A percentile compares a stretch with the other conserved stretches of the same genome.
These are phyloP conservation scores for Hydrochoerus hydrochaeris DNA, from an alignment of 2,113 vertebrate species.

Conservation along the genomic window DNA sequence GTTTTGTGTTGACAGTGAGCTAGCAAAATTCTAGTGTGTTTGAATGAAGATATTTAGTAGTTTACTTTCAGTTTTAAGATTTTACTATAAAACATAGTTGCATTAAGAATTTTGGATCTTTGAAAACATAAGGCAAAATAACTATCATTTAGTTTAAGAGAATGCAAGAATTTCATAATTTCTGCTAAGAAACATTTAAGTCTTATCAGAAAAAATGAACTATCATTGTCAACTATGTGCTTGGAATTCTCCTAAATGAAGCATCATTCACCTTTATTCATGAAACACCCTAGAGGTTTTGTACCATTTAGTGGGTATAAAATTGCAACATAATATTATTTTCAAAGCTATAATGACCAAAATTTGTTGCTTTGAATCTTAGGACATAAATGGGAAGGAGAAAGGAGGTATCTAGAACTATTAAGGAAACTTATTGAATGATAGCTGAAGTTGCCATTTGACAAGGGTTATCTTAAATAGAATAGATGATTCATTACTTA, in stretches of 20 bases:
- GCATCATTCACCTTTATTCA: background rate
- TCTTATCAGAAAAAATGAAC: background rate
- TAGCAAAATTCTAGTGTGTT: background rate
- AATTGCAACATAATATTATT: slow-evolving; percentile 26
- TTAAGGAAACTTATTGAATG: background rate
- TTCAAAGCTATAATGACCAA: background rate
- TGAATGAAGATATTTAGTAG: background rate
- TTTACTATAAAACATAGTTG: slow-evolving; percentile 6
- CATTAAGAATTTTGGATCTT: background rate
- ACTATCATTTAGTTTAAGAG: background rate
- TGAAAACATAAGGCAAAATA: background rate
- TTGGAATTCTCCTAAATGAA: background rate
- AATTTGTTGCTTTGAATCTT: background rate
- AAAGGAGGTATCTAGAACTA: background rate
- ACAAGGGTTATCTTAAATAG: background rate
- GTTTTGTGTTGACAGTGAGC: background rate
- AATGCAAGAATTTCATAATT: background rate
- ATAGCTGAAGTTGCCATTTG: background rate
- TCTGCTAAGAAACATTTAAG: background rate
- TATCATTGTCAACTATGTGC: background rate
- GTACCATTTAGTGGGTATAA: background rate
- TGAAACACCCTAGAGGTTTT: background rate
- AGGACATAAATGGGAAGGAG: background rate
- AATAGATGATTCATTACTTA: background rate
- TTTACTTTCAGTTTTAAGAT: background rate